Evolutionary conservation across 2,113 vertebrate genomes (phyloP).

Genomic region (Neolamprologus fasciatus): DNA sequence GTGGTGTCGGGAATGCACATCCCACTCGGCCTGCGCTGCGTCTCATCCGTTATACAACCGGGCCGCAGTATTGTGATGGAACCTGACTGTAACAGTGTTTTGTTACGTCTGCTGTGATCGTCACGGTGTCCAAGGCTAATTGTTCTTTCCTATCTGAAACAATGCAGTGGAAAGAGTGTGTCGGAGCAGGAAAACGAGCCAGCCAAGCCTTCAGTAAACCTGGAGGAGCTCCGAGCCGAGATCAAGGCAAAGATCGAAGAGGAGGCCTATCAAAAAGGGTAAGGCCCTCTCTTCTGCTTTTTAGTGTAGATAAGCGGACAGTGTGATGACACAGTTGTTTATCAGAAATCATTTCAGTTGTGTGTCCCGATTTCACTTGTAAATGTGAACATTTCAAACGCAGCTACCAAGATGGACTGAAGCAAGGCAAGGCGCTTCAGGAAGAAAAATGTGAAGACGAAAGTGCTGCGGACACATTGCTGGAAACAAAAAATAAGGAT

Average conservation of each 20-base stretch:
- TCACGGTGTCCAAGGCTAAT: slow-evolving; percentile 16
- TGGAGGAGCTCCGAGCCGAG: slow-evolving; percentile 76
- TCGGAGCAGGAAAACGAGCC: slow-evolving; percentile 77
- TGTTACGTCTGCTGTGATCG: neutral
- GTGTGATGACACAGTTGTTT: neutral
- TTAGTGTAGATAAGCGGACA: neutral
- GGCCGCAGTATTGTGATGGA: slow-evolving; percentile 9
- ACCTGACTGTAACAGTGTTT: neutral
- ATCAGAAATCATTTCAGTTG: neutral
- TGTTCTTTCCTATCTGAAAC: slow-evolving; percentile 65
- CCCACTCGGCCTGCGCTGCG: neutral
- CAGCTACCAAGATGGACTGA: slow-evolving; percentile 69
- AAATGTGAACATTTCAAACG: neutral
- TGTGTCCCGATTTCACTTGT: neutral
- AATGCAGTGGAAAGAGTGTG: slow-evolving; percentile 81
- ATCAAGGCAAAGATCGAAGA: slow-evolving; percentile 88
- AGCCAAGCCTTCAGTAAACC: slow-evolving; percentile 61
- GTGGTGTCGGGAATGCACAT: neutral
- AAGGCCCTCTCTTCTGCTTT: slow-evolving; percentile 24
- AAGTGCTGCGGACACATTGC: slow-evolving; percentile 37
- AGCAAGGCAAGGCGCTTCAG: slow-evolving; percentile 53
- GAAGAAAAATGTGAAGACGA: slow-evolving; percentile 59
- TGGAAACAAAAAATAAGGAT: slow-evolving; percentile 45
- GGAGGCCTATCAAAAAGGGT: slow-evolving; percentile 92
- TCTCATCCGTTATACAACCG: neutral